Conservation (phyloP, 2,888 invertebrate genomes). For the Atrina japonica region DNA sequence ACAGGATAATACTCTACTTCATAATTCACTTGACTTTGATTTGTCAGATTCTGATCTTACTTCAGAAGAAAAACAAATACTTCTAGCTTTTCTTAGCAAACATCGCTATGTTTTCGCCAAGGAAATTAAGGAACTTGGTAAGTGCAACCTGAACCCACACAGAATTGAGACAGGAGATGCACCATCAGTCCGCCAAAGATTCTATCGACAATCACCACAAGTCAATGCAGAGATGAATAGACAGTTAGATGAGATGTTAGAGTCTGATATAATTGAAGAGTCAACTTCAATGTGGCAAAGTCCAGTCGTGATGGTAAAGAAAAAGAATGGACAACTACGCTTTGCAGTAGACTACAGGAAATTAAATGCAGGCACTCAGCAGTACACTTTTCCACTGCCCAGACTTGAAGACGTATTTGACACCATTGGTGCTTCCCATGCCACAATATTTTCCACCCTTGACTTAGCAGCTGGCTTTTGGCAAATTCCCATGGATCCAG, state of each 20-base stretch:
- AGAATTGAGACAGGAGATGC: slow-evolving; percentile 48
- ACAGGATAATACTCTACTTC: too few relatives aligned
- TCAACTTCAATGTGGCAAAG: too few relatives aligned
- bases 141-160: slow-evolving; percentile 27
- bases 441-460: slow-evolving; percentile 19
- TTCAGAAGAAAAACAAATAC: slow-evolving; percentile 4
- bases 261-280: slow-evolving; percentile 36
- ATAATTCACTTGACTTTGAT: too few relatives aligned
- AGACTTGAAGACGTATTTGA: too few relatives aligned
- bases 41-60: slow-evolving; percentile 18
- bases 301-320: slow-evolving; percentile 34
- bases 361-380: slow-evolving; percentile 24
- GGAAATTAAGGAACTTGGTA: slow-evolving; percentile 21
- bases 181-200: slow-evolving; percentile 31
- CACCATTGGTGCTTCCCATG: slow-evolving; percentile 23
- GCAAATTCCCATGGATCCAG: slow-evolving; percentile 25
- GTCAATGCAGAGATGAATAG: slow-evolving; percentile 45
- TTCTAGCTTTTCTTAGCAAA: slow-evolving; percentile 16
- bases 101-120: slow-evolving; percentile 31
- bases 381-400: slow-evolving; percentile 35
- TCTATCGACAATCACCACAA: slow-evolving; percentile 39
- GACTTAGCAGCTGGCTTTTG: slow-evolving; percentile 26
- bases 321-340: slow-evolving; percentile 19
- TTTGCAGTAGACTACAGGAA: too few relatives aligned
- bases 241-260: slow-evolving; percentile 43